Conservation (phyloP, 2,888 invertebrate species). For the Nomada ruficornis region DNA sequence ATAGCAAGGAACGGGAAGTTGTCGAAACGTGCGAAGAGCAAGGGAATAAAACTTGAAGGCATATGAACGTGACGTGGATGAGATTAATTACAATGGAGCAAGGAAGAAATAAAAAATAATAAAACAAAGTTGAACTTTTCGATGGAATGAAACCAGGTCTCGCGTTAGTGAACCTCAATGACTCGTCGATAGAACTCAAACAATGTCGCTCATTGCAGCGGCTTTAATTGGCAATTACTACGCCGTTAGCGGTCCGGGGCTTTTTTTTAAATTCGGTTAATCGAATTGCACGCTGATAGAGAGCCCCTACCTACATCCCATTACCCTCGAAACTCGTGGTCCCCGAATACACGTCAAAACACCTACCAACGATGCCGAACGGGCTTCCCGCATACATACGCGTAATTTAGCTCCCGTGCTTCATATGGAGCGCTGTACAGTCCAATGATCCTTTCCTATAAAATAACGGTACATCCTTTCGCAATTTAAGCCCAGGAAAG, state of each 20-base stretch:
- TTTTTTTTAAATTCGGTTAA: constrained; percentile 50
- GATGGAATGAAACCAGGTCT: constrained; percentile 3
- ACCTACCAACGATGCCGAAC: not conserved
- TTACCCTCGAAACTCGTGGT: constrained; percentile 36
- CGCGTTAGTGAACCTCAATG: constrained; percentile 24
- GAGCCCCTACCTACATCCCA: constrained; percentile 40
- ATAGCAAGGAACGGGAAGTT: no score
- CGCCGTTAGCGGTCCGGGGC: constrained; percentile 28
- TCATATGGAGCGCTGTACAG: not conserved
- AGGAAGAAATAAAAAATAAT: not conserved
- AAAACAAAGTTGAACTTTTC: constrained; percentile 5
- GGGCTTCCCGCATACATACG: not conserved
- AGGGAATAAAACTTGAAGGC: no score
- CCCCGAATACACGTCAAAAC: constrained; percentile 33
- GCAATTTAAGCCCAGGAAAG: constrained; percentile 35
- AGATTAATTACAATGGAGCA: no score
- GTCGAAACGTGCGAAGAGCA: no score
- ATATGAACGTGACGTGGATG: not conserved
- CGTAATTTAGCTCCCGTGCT: not conserved
- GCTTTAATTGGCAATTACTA: constrained; percentile 59
- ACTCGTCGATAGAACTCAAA: constrained; percentile 27
- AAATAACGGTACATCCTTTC: constrained; percentile 46
- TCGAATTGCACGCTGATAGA: constrained; percentile 41
- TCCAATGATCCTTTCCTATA: constrained; percentile 22
- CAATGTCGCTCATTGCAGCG: constrained; percentile 50